Base-by-base conservation (phyloP, 2,113 vertebrate genomes). In the Echinops telfairi region DNA sequence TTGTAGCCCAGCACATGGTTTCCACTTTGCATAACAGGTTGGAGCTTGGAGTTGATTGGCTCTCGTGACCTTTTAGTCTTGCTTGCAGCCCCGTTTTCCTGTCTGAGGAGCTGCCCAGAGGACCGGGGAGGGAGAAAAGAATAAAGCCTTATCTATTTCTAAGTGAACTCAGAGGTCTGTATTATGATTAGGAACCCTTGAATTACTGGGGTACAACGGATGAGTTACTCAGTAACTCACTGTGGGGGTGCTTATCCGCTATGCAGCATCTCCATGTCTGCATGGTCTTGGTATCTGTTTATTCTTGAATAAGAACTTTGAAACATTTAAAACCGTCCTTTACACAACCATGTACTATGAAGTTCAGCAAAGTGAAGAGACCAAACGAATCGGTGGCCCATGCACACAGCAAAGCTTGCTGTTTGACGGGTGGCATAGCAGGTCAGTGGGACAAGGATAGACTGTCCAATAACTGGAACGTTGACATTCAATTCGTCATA, bases 171-270 rank as follows among this genome's bases (percentile, higher is more conserved):
- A 6, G 73, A 90, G 25, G 9, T 70, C 71, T 62, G 10, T 82
- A 19, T 76, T 64, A 36, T 90, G 53, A 80, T 83, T 57, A 85
- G 29, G 25, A 79, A 70, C 57, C 70, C 47, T 75, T 81, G 10
- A 29, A n/a, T 89, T 94, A 16, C 7, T 90, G 27, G 77, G 12
- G 40, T 88, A 88, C n/a, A n/a, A n/a, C 23, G 80, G 91, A 29
- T 75, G n/a, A 53, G 15, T 81, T 27, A 17, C 23, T 60, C 47
- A 53, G 47, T 71, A 29, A 33, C 6, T 58, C 27, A 3, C 64
- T 31, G 8, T 71, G 12, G 36, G 6, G 64, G 19, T n/a, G 5
- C 66, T 16, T 53, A 1, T 68, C 25, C 57, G 20, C 38, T 3
- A 62, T 22, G 62, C 53, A 53, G 43, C 31, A 60, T 85, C 75